These are phyloP conservation scores for Eledone cirrhosa DNA, from an alignment of 2,888 invertebrate species.

Conservation along the genomic window DNA sequence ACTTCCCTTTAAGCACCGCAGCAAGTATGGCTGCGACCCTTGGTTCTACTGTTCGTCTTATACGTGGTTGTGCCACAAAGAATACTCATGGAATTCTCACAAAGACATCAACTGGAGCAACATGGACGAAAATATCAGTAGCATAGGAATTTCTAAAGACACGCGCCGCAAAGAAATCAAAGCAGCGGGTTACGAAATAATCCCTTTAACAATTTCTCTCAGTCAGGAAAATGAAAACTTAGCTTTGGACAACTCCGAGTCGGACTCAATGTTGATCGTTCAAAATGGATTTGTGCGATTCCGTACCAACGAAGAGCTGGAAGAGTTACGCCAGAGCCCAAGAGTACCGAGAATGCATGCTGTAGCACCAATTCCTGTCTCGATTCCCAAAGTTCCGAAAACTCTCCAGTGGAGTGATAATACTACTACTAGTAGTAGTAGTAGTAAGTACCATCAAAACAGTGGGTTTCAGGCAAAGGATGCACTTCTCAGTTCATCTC, in stretches of 20 bases:
- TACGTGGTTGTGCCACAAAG: constrained; percentile 36
- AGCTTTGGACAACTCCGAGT: constrained; percentile 30
- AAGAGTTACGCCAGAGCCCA: constrained; percentile 22
- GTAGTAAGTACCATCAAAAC: constrained; percentile 7
- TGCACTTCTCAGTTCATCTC: background rate
- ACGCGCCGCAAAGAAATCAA: constrained; percentile 20
- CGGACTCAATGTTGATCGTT: constrained; percentile 81
- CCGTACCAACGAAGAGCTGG: constrained; percentile 73
- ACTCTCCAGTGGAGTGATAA: constrained; percentile 28
- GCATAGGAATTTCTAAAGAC: background rate
- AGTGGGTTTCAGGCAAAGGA: constrained; percentile 11
- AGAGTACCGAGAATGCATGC: constrained; percentile 22
- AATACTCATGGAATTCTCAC: constrained; percentile 26
- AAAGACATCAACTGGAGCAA: constrained; percentile 34
- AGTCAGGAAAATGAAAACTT: constrained; percentile 18
- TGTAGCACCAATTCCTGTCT: constrained; percentile 16
- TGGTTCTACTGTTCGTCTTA: constrained; percentile 39
- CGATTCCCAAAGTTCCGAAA: background rate
- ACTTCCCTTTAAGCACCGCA: constrained; percentile 67
- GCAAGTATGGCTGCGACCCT: constrained; percentile 34
- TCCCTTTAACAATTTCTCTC: constrained; percentile 17
- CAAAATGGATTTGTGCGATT: constrained; percentile 90
- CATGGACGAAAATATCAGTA: constrained; percentile 27
- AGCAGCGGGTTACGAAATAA: constrained; percentile 25
- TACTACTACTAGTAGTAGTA: background rate